phyloP scores from a whole-genome alignment of 2,113 vertebrate species.

The Baryphthengus martii region DNA sequence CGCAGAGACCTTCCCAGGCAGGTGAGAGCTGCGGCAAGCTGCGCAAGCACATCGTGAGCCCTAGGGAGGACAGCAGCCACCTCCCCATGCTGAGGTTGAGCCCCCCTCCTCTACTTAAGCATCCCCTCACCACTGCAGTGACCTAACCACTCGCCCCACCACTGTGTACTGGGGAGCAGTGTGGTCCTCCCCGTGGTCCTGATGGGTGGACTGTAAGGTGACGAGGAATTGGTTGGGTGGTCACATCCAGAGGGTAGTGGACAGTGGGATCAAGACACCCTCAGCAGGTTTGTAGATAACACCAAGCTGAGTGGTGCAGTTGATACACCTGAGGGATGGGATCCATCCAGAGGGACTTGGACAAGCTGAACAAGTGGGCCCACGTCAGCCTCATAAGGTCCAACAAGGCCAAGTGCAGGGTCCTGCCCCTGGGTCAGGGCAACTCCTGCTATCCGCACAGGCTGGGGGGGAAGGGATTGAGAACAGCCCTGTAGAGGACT shows the following conservation, averaged over 20 bases:
- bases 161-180: not conserved
- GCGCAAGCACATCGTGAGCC: accelerated
- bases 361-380: too few species aligned
- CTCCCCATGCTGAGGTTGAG: not conserved
- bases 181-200: not conserved
- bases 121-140: not conserved
- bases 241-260: not conserved
- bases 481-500: not conserved
- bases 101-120: too few species aligned
- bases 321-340: too few species aligned
- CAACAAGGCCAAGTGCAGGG: too few species aligned
- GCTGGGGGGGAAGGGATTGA: not conserved
- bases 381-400: too few species aligned
- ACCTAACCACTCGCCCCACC: not conserved
- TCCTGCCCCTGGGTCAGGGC: too few species aligned
- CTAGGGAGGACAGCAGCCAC: not conserved
- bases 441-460: not conserved
- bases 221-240: not conserved
- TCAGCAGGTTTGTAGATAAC: too few species aligned
- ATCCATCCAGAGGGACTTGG: too few species aligned
- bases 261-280: too few species aligned
- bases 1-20: not conserved
- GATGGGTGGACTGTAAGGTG: not conserved
- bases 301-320: too few species aligned
- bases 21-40: not conserved